Evolutionary conservation across 2,888 invertebrate genomes (phyloP).

Genomic region (Lepeophtheirus nordmannii): DNA sequence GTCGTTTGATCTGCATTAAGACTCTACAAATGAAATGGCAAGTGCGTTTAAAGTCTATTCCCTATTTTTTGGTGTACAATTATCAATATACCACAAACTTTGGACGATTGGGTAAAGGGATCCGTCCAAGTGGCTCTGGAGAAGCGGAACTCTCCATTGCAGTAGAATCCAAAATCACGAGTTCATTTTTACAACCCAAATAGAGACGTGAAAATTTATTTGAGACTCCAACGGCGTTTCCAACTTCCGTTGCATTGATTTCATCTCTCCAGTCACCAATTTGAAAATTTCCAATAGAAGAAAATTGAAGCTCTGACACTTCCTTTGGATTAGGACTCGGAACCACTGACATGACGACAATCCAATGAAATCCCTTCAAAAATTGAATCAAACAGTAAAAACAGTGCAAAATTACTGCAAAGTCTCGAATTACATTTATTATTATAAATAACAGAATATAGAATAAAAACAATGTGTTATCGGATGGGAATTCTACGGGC

Average conservation of each 20-base stretch:
- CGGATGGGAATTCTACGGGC: too few relatives aligned
- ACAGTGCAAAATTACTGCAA: too few relatives aligned
- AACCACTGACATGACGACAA: too few relatives aligned
- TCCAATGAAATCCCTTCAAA: too few relatives aligned
- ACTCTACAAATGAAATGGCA: not conserved
- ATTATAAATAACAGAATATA: too few relatives aligned
- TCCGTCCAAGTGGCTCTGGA: too few relatives aligned
- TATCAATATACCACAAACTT: too few relatives aligned
- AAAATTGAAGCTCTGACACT: not conserved
- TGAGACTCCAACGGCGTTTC: not conserved
- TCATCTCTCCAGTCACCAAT: not conserved
- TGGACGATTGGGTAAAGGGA: too few relatives aligned
- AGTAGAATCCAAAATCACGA: not conserved
- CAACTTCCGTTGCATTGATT: not conserved
- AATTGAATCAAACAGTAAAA: too few relatives aligned
- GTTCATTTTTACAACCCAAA: not conserved
- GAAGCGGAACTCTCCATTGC: too few relatives aligned
- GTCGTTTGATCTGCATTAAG: constrained; percentile 7
- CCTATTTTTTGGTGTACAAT: not conserved
- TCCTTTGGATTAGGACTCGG: not conserved
- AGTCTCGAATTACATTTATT: too few relatives aligned
- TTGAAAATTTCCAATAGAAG: not conserved
- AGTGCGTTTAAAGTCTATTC: not conserved
- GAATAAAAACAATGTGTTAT: too few relatives aligned
- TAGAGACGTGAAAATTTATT: not conserved